Base-by-base conservation (phyloP, 2,113 vertebrate genomes). In the Trematocara stigmaticum region DNA sequence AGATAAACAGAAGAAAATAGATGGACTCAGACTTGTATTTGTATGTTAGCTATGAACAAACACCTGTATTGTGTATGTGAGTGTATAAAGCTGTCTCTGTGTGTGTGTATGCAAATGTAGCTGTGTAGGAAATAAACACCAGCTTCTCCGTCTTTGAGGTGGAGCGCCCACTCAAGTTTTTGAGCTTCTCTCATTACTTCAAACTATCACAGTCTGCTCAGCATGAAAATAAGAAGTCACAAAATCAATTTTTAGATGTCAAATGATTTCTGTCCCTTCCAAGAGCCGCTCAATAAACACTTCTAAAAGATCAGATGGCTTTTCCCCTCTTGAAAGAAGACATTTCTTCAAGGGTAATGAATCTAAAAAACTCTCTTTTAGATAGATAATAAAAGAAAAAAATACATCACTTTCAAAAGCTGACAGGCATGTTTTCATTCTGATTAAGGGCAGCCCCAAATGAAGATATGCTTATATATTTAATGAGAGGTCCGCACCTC, bases 211-310 rank as follows among this genome's bases (percentile, higher is more conserved):
- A 66, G n/a, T 13, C 23, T 9, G 83, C 59, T 56, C 83, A 74
- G 71, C 6, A 13, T 83, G 87, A 87, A 85, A 82, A 81, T 35
- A 52, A 83, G 23, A 90, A 82, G 80, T 56, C 34, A 49, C 9
- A 64, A 87, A 84, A 84, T 61, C 26, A 10, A 53, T 84, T 84
- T 88, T 69, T 34, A 40, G 26, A 89, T 78, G 66, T 87, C 42
- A 86, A 87, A 91, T 49, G 4, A 85, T 80, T 82, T 82, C 2
- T 49, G 23, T 79, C 57, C 12, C 26, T 82, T 82, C 90, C 12
- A 82, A 80, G 18, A 84, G 18, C 5, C 52, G 71, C 57, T 80
- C 35, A 87, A 89, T 71, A 84, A 86, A 88, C 64, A 78, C 61
- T 49, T 81, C 7, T 51, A 76, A 76, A 78, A 79, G 38, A 90